phyloP scores from a whole-genome alignment of 2,797 vertebrate species.

The Gobio occitaniae region DNA sequence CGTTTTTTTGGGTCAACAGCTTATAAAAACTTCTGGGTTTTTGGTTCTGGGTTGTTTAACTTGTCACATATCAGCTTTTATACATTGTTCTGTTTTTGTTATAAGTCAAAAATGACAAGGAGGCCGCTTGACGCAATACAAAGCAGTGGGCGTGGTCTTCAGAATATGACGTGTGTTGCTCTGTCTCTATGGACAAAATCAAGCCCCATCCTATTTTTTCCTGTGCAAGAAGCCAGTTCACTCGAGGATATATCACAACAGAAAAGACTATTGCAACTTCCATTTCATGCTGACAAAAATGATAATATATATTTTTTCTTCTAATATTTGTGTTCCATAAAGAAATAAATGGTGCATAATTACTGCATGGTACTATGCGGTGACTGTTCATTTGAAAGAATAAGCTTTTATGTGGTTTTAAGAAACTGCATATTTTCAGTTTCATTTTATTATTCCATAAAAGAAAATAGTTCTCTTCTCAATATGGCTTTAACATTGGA shows the following conservation, averaged over 20 bases:
- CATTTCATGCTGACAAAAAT: too few species aligned
- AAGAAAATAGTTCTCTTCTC: neutral
- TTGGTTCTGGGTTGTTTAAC: too few species aligned
- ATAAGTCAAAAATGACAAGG: too few species aligned
- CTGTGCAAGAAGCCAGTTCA: neutral
- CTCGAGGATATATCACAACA: neutral
- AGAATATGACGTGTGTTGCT: too few species aligned
- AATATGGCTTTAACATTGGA: neutral
- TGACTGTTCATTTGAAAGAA: neutral
- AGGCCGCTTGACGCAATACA: too few species aligned
- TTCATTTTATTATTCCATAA: neutral
- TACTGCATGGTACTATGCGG: neutral
- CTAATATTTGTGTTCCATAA: neutral
- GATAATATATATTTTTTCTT: neutral
- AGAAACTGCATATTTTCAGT: neutral
- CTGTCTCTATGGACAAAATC: neutral
- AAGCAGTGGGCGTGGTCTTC: too few species aligned
- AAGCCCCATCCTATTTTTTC: neutral
- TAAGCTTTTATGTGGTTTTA: neutral
- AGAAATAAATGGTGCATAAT: neutral
- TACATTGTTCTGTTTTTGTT: too few species aligned
- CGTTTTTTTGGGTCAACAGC: too few species aligned
- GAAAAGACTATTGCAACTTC: neutral
- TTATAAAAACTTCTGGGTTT: too few species aligned
- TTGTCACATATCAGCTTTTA: too few species aligned